phyloP scores from a whole-genome alignment of 2,888 invertebrate genomes.

The Cheilosia scutellata region DNA sequence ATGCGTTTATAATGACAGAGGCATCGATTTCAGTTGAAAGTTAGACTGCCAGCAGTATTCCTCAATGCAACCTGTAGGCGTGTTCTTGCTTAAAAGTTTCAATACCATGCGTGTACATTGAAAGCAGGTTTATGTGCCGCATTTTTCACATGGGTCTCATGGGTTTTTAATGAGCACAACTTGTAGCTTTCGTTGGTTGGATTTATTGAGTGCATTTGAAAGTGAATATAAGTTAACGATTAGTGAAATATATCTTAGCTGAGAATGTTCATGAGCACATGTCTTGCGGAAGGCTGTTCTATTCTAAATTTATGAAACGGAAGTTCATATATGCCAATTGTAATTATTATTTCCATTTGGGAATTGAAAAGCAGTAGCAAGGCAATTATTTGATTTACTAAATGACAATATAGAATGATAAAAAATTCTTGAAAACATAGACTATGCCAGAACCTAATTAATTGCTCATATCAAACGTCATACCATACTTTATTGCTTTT shows the following conservation, averaged over 20 bases:
- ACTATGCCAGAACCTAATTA: no score
- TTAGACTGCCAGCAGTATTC: constrained; percentile 23
- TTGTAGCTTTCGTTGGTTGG: constrained; percentile 46
- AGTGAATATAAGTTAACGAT: background rate
- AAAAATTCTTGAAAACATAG: no score
- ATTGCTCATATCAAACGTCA: no score
- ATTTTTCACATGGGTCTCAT: constrained; percentile 62
- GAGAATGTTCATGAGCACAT: background rate
- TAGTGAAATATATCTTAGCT: background rate
- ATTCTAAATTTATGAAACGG: background rate
- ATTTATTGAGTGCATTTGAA: background rate
- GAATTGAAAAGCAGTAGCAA: no score
- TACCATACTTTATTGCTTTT: no score
- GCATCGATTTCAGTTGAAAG: constrained; percentile 49
- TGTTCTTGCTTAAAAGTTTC: constrained; percentile 53
- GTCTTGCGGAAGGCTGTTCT: background rate
- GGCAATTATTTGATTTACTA: no score
- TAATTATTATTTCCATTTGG: no score
- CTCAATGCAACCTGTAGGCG: constrained; percentile 28
- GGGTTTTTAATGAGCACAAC: constrained; percentile 54
- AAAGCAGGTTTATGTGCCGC: constrained; percentile 60
- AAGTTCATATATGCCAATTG: no score
- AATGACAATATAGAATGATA: no score
- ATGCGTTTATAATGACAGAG: constrained; percentile 12
- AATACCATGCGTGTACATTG: constrained; percentile 62